A percentile compares a stretch with the other conserved stretches of the same genome.
These are phyloP conservation scores for Galleria mellonella DNA, from an alignment of 1,140 invertebrate species.

Conservation along the genomic window DNA sequence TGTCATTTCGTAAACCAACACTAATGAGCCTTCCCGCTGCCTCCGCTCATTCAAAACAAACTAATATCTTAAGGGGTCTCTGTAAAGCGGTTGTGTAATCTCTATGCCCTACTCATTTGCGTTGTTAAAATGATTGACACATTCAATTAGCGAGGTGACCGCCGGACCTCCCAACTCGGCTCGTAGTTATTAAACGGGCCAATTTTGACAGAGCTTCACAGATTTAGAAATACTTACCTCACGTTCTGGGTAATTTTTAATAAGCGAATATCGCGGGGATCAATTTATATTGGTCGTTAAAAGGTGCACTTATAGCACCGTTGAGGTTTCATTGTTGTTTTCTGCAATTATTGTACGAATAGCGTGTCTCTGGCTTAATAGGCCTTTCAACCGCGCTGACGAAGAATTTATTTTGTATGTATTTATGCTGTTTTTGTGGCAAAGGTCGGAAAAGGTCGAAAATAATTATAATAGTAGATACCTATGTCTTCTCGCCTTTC, in stretches of 20 bases:
- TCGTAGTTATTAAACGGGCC: constrained; percentile 44
- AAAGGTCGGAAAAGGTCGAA: too few relatives aligned
- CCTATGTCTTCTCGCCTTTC: too few relatives aligned
- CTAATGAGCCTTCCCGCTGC: constrained; percentile 3
- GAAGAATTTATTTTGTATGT: constrained; percentile 4
- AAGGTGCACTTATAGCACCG: constrained; percentile 36
- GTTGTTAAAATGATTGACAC: constrained; percentile 75
- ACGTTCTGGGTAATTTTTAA: background rate
- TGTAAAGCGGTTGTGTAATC: constrained; percentile 41
- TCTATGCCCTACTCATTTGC: constrained; percentile 70
- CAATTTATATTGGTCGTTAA: constrained; percentile 28
- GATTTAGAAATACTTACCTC: background rate
- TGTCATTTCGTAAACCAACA: constrained; percentile 2
- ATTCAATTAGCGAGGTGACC: constrained; percentile 74
- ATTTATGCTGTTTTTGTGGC: background rate
- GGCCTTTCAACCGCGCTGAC: constrained; percentile 47
- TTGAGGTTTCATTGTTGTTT: constrained; percentile 64
- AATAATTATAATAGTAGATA: too few relatives aligned
- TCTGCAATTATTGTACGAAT: constrained; percentile 61
- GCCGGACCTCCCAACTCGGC: constrained; percentile 69
- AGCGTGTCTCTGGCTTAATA: constrained; percentile 62
- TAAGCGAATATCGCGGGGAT: constrained; percentile 9
- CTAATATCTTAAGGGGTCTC: constrained; percentile 22
- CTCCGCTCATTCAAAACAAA: constrained; percentile 7
- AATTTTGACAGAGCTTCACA: constrained; percentile 24